Evolutionary conservation across 2,113 vertebrate species (phyloP).

Genomic region (Lophotis ruficrista): DNA sequence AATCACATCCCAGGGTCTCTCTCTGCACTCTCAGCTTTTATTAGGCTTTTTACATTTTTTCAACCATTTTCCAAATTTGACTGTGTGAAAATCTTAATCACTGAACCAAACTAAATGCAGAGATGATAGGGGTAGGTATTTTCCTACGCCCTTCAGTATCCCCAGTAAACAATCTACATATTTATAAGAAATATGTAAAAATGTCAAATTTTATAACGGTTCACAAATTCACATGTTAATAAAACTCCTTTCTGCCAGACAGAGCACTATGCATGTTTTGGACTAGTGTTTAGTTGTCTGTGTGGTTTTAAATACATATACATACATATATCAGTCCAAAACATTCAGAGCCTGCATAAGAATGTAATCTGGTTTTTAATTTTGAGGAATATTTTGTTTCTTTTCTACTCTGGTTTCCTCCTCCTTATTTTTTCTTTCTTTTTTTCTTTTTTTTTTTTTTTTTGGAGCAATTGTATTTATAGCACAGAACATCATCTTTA

Average conservation of each 20-base stretch:
- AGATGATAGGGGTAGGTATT: not conserved
- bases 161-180: accelerated
- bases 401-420: not conserved
- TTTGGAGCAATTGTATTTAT: not conserved
- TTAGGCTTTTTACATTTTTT: not conserved
- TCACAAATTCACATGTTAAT: not conserved
- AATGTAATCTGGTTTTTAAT: not conserved
- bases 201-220: not conserved
- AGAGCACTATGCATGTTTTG: not conserved
- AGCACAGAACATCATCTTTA: not conserved
- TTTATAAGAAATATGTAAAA: not conserved
- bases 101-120: not conserved
- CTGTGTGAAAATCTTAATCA: not conserved
- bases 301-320: not conserved
- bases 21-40: not conserved
- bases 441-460: not conserved
- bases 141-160: not conserved
- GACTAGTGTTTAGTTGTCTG: not conserved
- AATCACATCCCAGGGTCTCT: not conserved
- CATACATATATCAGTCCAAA: not conserved
- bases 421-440: not conserved
- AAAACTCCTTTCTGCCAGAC: not conserved
- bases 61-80: not conserved
- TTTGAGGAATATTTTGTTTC: not conserved
- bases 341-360: not conserved